Evolutionary conservation across 1,140 invertebrate species (phyloP).

Genomic region (Neuroterus valhalla): DNA sequence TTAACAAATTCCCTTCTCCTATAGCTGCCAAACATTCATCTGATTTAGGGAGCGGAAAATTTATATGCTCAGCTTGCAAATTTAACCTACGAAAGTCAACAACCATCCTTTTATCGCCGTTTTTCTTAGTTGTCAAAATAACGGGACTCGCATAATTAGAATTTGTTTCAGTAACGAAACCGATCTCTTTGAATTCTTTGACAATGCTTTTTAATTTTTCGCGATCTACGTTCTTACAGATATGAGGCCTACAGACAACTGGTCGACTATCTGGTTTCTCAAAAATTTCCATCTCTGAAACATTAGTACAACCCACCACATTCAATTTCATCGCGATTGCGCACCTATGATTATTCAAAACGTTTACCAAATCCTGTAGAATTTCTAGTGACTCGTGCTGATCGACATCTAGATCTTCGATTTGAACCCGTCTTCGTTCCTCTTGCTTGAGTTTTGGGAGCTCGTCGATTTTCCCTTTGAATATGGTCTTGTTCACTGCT

Average conservation of each 20-base stretch:
- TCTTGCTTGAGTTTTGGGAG: too few relatives aligned
- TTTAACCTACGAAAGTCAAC: not conserved
- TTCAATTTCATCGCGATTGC: not conserved
- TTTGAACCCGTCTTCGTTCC: too few relatives aligned
- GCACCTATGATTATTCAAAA: not conserved
- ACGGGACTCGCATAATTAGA: not conserved
- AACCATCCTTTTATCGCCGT: not conserved
- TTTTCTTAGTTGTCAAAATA: not conserved
- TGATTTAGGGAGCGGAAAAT: not conserved
- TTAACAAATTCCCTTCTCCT: not conserved
- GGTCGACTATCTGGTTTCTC: slow-evolving; percentile 3
- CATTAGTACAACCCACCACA: not conserved
- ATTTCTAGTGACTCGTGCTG: too few relatives aligned
- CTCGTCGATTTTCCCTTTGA: too few relatives aligned
- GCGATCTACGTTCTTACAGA: not conserved
- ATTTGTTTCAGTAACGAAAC: not conserved
- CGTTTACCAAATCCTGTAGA: not conserved
- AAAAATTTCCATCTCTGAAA: not conserved
- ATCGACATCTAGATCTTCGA: too few relatives aligned
- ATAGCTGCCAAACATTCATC: not conserved
- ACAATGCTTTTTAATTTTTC: not conserved
- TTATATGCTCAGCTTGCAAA: not conserved
- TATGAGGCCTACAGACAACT: not conserved
- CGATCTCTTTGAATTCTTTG: not conserved
- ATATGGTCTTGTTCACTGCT: too few relatives aligned